A percentile compares a stretch with the other conserved stretches of the same genome.
phyloP scores from a whole-genome alignment of 2,888 invertebrate species.

The Monopis laevigella region DNA sequence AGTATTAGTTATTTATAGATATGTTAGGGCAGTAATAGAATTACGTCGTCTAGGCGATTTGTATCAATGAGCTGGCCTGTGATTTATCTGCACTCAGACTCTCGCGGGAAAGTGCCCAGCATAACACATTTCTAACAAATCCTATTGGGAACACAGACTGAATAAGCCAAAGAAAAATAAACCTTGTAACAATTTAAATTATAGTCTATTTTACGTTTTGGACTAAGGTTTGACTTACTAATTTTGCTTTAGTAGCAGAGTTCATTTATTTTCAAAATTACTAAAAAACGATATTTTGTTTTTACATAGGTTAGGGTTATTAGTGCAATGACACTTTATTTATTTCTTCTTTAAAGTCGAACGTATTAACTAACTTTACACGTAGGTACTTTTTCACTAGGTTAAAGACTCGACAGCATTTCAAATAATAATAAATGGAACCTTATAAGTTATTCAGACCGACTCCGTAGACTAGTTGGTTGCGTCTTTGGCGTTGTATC shows the following conservation, averaged over 20 bases:
- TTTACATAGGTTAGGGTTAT: slow-evolving; percentile 3
- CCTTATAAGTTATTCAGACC: too few species aligned
- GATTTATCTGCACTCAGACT: slow-evolving; percentile 11
- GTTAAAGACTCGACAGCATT: too few species aligned
- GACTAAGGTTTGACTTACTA: too few species aligned
- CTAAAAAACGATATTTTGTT: slow-evolving; percentile 1
- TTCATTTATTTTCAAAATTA: slow-evolving; percentile 8
- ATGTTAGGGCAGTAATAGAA: slow-evolving; percentile 6
- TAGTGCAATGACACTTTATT: not conserved
- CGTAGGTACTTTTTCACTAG: too few species aligned
- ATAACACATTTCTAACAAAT: slow-evolving; percentile 7
- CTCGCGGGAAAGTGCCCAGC: slow-evolving; percentile 1
- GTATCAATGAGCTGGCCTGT: slow-evolving; percentile 7
- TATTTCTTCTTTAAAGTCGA: slow-evolving; percentile 13
- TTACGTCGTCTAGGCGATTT: slow-evolving; percentile 10
- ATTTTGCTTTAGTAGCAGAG: not conserved
- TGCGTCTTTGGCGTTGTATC: too few species aligned
- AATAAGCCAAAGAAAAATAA: not conserved
- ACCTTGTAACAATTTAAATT: not conserved
- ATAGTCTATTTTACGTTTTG: too few species aligned
- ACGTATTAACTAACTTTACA: not conserved
- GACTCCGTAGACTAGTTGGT: too few species aligned
- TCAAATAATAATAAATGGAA: too few species aligned
- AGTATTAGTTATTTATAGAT: too few species aligned
- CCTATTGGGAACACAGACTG: not conserved